Conservation (phyloP, 2,797 vertebrate species). For the Liasis olivaceus region DNA sequence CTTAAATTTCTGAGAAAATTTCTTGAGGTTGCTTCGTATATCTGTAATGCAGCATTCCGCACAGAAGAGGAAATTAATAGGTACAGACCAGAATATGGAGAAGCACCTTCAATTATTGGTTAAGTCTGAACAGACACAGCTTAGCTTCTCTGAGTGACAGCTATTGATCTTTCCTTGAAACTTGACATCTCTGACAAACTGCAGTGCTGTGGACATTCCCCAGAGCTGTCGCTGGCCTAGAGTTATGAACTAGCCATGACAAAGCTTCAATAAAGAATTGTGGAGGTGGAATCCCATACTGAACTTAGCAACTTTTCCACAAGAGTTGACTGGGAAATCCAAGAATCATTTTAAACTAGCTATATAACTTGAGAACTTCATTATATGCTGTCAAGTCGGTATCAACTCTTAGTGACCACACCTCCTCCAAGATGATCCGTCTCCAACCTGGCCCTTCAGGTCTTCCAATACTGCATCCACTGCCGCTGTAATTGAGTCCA, state of each 20-base stretch:
- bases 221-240: neutral
- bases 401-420: too few species aligned
- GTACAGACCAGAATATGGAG: neutral
- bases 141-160: neutral
- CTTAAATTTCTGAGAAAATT: neutral
- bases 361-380: neutral
- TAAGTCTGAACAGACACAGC: neutral
- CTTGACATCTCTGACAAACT: neutral
- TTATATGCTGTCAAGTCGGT: neutral
- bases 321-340: neutral
- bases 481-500: neutral
- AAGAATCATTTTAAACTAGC: neutral
- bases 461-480: neutral
- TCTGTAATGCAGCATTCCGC: neutral
- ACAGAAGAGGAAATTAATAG: neutral
- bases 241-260: neutral
- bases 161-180: neutral
- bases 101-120: neutral
- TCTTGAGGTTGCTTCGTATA: neutral
- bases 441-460: neutral
- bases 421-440: too few species aligned
- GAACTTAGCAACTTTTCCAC: neutral
- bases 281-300: neutral
- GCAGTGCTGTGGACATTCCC: neutral
- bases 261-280: neutral